Evolutionary conservation across 30 jellyfish, hydroid and myxozoan genomes (phyloP).

Genomic region (Turritopsis rubra): DNA sequence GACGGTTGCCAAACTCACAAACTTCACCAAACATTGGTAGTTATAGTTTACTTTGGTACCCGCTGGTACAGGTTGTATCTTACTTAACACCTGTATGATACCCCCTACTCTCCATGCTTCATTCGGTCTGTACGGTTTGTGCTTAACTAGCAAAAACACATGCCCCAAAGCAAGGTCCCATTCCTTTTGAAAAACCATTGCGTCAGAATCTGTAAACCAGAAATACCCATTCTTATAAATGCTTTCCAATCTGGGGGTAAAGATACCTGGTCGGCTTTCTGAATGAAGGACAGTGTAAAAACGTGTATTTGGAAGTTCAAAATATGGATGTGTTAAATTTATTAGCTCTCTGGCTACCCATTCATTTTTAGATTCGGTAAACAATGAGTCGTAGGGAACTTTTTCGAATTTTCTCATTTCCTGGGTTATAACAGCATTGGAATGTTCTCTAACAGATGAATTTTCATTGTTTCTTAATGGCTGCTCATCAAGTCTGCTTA

Average conservation of each 20-base stretch:
- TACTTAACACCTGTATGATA: background rate
- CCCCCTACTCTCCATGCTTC: conserved; percentile 11
- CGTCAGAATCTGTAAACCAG: conserved; percentile 15
- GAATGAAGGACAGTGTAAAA: background rate
- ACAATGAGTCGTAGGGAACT: background rate
- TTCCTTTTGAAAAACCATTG: background rate
- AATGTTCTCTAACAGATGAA: background rate
- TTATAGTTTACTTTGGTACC: background rate
- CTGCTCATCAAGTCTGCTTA: background rate
- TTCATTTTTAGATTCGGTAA: conserved; percentile 14
- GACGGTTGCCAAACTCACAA: conserved; percentile 18
- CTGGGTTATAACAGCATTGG: background rate
- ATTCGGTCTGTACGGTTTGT: background rate
- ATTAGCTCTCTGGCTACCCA: conserved; percentile 39
- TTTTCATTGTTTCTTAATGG: background rate
- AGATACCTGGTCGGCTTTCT: background rate
- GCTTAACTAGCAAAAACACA: conserved; percentile 18
- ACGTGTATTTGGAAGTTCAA: conserved; percentile 8
- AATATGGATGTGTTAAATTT: conserved; percentile 29
- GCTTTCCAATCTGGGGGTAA: background rate
- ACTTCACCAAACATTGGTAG: conserved; percentile 11
- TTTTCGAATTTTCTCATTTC: background rate
- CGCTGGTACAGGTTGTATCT: background rate
- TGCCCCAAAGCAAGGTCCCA: conserved; percentile 20
- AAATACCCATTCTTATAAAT: background rate